A percentile compares a stretch with the other conserved stretches of the same genome.
phyloP scores from a whole-genome alignment of 2,797 vertebrate genomes.

The Pseudochromis fuscus region DNA sequence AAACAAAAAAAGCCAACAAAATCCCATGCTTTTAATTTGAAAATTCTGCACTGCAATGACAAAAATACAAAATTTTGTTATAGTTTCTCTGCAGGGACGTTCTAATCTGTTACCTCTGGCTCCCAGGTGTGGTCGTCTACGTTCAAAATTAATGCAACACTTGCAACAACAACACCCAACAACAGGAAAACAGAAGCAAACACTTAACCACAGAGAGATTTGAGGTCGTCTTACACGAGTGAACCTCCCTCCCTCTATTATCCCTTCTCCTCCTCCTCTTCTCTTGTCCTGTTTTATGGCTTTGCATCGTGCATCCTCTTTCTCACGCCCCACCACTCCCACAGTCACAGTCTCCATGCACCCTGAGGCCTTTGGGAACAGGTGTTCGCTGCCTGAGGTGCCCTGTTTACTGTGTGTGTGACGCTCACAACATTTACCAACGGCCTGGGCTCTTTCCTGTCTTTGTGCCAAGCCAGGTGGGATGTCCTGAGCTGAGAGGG shows the following conservation, averaged over 20 bases:
- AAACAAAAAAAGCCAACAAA: too few species aligned
- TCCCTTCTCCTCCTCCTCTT: slow-evolving; percentile 33
- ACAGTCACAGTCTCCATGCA: slow-evolving; percentile 8
- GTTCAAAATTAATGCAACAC: neutral
- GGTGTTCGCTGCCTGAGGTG: slow-evolving; percentile 51
- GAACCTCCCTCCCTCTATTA: slow-evolving; percentile 26
- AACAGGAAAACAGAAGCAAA: slow-evolving; percentile 20
- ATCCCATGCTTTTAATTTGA: slow-evolving; percentile 18
- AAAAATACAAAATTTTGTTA: neutral
- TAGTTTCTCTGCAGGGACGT: neutral
- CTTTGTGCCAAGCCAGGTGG: slow-evolving; percentile 32
- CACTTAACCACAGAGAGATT: neutral
- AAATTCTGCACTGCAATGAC: slow-evolving; percentile 5
- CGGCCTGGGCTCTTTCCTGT: slow-evolving; percentile 20
- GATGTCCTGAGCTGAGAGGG: slow-evolving; percentile 14
- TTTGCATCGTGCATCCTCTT: slow-evolving; percentile 22
- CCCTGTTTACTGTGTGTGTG: neutral
- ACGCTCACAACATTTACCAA: slow-evolving; percentile 3
- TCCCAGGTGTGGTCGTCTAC: neutral
- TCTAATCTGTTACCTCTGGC: neutral
- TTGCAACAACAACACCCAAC: neutral
- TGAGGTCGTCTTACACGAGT: slow-evolving; percentile 30
- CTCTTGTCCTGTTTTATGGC: slow-evolving; percentile 47
- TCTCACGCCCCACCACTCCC: slow-evolving; percentile 45
- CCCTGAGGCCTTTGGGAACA: slow-evolving; percentile 45